A percentile compares a stretch with the other conserved stretches of the same genome.
phyloP scores from a whole-genome alignment of 2,113 vertebrate genomes.

The Mastomys natalensis region DNA sequence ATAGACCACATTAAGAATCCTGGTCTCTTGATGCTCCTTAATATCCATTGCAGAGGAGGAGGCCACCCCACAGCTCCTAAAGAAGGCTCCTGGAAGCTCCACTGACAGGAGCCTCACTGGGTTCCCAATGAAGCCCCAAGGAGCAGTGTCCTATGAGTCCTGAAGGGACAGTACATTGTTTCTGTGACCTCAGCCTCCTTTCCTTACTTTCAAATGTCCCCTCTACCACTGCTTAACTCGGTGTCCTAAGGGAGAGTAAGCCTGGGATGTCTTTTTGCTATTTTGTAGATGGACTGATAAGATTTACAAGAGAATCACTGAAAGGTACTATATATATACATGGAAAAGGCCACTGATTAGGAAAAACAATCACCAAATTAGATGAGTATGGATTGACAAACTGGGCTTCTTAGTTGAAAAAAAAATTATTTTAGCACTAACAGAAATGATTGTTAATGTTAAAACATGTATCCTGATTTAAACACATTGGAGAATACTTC shows the following conservation, averaged over 20 bases:
- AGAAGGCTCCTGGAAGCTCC: conserved; percentile 50
- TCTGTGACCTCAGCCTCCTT: conserved; percentile 12
- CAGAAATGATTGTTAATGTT: conserved; percentile 63
- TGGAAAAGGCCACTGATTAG: conserved; percentile 51
- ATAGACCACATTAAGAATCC: background rate
- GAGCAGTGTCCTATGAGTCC: conserved; percentile 3
- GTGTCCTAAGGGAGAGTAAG: background rate
- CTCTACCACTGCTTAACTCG: background rate
- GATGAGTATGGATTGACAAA: background rate
- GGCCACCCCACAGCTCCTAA: conserved; percentile 11
- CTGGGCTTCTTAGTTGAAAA: conserved; percentile 48
- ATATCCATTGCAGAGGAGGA: conserved; percentile 13
- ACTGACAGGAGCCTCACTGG: conserved; percentile 47
- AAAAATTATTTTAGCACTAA: conserved; percentile 46
- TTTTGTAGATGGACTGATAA: conserved; percentile 32
- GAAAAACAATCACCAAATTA: conserved; percentile 48
- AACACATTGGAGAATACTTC: conserved; percentile 55
- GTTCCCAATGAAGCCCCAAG: conserved; percentile 47
- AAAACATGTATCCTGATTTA: conserved; percentile 45
- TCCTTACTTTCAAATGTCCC: background rate
- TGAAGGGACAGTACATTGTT: conserved; percentile 42
- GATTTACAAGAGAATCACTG: conserved; percentile 5
- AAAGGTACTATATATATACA: background rate
- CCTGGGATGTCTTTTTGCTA: conserved; percentile 21
- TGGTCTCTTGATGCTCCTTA: conserved; percentile 9